Evolutionary conservation across 2,113 vertebrate species (phyloP).

Genomic region (Oreotragus oreotragus): DNA sequence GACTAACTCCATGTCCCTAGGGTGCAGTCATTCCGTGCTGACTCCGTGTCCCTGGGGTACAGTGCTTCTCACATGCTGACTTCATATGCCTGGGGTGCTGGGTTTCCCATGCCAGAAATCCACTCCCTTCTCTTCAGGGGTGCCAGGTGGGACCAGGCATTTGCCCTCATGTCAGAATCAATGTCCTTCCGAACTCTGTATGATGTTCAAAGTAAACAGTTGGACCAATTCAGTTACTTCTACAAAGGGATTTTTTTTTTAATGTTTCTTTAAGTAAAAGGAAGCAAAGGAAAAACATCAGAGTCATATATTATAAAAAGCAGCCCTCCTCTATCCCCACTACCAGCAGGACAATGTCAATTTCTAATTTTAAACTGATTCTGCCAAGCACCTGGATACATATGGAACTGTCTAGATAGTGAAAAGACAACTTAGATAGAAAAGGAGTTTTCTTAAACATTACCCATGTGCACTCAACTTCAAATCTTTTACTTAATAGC

Average conservation of each 20-base stretch:
- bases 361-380: neutral
- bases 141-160: neutral
- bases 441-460: neutral
- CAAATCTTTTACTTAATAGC: neutral
- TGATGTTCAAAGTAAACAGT: neutral
- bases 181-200: neutral
- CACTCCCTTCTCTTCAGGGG: neutral
- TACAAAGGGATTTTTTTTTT: neutral
- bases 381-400: neutral
- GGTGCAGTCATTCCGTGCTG: neutral
- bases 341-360: neutral
- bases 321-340: accelerated
- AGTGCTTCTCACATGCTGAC: neutral
- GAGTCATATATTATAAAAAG: neutral
- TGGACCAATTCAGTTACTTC: neutral
- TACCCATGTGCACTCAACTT: neutral
- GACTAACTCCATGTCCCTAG: neutral
- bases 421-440: neutral
- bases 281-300: neutral
- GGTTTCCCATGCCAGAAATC: accelerated
- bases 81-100: accelerated
- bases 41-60: neutral
- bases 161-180: neutral
- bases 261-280: neutral
- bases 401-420: neutral